A percentile compares a stretch with the other conserved stretches of the same genome.
Conservation (phyloP, 2,797 vertebrate species). For the Kryptopterus vitreolus region DNA sequence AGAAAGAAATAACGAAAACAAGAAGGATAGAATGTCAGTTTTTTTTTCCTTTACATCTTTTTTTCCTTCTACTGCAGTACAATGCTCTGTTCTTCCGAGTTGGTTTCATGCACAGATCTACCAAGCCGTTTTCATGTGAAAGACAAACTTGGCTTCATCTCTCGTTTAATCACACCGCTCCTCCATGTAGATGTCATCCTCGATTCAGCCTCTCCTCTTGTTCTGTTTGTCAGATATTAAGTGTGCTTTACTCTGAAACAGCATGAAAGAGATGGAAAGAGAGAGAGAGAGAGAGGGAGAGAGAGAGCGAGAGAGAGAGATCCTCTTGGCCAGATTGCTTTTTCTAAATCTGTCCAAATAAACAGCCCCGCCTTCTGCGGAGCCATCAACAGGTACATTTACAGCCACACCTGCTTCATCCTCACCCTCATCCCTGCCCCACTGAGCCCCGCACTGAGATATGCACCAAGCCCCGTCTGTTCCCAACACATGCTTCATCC, state of each 20-base stretch:
- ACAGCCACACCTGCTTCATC: slow-evolving; percentile 12
- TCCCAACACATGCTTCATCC: slow-evolving; percentile 31
- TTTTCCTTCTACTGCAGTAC: neutral
- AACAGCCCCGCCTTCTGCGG: slow-evolving; percentile 2
- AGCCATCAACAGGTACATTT: slow-evolving; percentile 48
- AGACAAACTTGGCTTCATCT: neutral
- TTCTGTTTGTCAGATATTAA: slow-evolving; percentile 16
- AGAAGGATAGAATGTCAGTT: neutral
- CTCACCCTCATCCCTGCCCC: slow-evolving; percentile 40
- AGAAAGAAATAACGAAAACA: neutral
- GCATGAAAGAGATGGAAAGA: too few relatives aligned
- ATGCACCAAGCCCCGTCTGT: slow-evolving; percentile 45
- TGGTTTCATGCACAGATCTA: neutral
- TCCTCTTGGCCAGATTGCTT: neutral
- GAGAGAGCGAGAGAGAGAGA: too few relatives aligned
- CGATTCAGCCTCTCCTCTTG: neutral
- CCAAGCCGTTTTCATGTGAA: neutral
- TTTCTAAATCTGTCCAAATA: slow-evolving; percentile 20
- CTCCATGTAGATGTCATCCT: slow-evolving; percentile 19
- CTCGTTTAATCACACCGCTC: neutral
- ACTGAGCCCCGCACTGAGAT: slow-evolving; percentile 24
- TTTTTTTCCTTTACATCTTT: neutral
- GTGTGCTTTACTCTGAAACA: neutral
- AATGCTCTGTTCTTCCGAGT: neutral
- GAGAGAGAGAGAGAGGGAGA: too few relatives aligned